Percentiles rank a stretch among this genome's conserved stretches.
Conservation (phyloP, 2,113 vertebrate genomes). For the Hylia prasina region DNA sequence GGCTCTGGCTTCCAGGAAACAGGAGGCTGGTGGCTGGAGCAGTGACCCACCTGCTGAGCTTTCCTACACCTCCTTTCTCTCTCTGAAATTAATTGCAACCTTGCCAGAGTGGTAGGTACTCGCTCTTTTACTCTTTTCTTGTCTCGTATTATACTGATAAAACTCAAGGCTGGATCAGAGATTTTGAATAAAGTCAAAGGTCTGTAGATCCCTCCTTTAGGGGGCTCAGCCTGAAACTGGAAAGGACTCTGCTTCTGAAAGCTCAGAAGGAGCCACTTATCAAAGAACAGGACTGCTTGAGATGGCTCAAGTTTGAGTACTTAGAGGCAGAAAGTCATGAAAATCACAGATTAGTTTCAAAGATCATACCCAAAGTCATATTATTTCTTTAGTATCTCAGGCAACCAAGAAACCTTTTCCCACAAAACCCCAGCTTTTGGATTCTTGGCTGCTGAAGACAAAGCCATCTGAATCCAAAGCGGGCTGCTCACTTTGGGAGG, state of each 20-base stretch:
- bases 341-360: slow-evolving; percentile 1
- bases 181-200: neutral
- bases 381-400: neutral
- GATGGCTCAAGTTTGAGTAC: neutral
- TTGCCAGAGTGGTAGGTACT: neutral
- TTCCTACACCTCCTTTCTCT: neutral
- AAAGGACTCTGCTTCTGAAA: neutral
- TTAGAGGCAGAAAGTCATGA: neutral
- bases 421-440: neutral
- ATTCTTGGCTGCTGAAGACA: neutral
- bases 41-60: neutral
- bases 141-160: neutral
- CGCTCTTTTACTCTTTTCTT: neutral
- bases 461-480: neutral
- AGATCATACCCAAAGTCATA: neutral
- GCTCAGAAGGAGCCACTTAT: neutral
- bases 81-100: neutral
- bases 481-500: neutral
- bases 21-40: neutral
- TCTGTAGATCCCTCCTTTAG: neutral
- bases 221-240: neutral
- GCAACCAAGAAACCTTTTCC: neutral
- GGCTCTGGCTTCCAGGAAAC: slow-evolving; percentile 54
- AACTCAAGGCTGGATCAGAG: neutral
- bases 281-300: neutral